These are phyloP conservation scores for Drosophila setifemur DNA, from an alignment of 1,140 invertebrate genomes.

Conservation along the genomic window DNA sequence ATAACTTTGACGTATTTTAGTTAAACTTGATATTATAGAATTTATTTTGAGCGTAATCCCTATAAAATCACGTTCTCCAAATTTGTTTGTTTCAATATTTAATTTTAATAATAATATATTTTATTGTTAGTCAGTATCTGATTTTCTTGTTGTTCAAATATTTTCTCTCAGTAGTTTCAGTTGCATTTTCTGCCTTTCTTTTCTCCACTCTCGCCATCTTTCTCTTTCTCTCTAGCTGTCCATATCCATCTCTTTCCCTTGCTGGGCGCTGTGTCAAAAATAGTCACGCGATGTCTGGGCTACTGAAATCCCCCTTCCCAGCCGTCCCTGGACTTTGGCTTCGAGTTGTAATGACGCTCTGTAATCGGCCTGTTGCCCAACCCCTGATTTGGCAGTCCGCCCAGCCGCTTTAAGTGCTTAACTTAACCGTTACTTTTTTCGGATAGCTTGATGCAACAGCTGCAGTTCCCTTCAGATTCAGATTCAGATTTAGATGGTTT, in stretches of 20 bases:
- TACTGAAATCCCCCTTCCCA: not conserved
- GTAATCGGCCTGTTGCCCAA: constrained; percentile 34
- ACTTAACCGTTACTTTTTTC: constrained; percentile 21
- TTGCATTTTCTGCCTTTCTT: constrained; percentile 16
- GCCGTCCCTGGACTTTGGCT: not conserved
- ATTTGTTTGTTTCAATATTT: no score
- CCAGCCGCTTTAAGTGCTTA: constrained; percentile 1
- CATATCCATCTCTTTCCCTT: not conserved
- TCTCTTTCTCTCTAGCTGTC: not conserved
- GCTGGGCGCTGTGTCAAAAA: constrained; percentile 30
- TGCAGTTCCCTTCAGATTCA: no score
- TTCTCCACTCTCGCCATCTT: not conserved
- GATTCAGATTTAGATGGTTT: no score
- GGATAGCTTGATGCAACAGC: constrained; percentile 23
- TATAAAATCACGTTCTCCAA: no score
- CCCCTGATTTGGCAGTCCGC: constrained; percentile 28
- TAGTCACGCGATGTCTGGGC: constrained; percentile 65
- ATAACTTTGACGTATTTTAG: no score
- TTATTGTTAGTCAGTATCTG: not conserved
- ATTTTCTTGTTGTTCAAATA: not conserved
- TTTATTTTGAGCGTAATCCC: no score
- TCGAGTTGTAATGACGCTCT: constrained; percentile 13
- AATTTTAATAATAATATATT: not conserved
- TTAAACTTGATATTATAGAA: no score
- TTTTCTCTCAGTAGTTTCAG: not conserved